phyloP scores from a whole-genome alignment of 2,113 vertebrate genomes.

The Chlamydotis undulata region DNA sequence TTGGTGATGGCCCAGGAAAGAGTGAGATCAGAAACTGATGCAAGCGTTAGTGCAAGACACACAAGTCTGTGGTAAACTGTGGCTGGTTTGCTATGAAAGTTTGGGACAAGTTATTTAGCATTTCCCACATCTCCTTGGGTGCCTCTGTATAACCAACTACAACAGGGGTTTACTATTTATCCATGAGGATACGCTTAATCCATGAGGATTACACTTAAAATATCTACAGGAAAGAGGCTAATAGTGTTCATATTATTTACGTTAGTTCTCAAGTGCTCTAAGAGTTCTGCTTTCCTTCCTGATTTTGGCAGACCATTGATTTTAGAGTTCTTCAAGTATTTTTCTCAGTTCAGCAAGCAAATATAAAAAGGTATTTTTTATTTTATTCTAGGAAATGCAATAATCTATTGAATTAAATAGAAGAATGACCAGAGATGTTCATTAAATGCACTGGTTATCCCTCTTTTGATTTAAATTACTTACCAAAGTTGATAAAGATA shows the following conservation, averaged over 20 bases:
- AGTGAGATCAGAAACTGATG: not conserved
- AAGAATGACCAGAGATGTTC: not conserved
- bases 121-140: not conserved
- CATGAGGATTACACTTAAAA: not conserved
- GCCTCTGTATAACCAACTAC: not conserved
- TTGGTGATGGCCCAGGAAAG: not conserved
- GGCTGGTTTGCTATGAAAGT: not conserved
- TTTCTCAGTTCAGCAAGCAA: not conserved
- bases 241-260: not conserved
- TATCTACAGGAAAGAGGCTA: not conserved
- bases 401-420: not conserved
- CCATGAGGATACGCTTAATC: not conserved
- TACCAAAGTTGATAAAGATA: not conserved
- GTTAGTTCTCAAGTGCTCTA: not conserved
- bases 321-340: not conserved
- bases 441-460: not conserved
- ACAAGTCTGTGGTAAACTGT: not conserved
- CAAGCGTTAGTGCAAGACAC: accelerated
- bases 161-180: not conserved
- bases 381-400: not conserved
- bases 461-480: not conserved
- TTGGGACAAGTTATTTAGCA: not conserved
- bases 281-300: not conserved
- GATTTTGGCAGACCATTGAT: not conserved
- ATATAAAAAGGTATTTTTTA: not conserved